phyloP scores from a whole-genome alignment of 2,113 vertebrate species.

The Gyps fulvus region DNA sequence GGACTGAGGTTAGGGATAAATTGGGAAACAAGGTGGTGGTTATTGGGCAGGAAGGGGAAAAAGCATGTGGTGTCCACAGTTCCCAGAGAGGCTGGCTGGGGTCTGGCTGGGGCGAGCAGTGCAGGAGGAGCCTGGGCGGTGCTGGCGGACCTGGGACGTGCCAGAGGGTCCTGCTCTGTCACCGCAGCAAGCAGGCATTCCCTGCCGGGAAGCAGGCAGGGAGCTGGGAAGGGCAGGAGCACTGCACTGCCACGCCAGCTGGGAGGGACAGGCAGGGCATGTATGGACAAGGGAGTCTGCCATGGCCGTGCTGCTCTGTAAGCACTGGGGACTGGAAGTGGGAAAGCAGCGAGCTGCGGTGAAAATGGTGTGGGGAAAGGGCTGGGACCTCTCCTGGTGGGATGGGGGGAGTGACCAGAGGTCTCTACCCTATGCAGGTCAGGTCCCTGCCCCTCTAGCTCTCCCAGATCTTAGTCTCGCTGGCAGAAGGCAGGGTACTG shows the following conservation, averaged over 20 bases:
- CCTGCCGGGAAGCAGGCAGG: background rate
- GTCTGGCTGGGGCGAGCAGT: rapidly evolving
- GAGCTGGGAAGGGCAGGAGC: background rate
- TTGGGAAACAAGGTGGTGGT: background rate
- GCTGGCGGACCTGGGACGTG: rapidly evolving
- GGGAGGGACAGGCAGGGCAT: background rate
- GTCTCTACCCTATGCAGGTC: background rate
- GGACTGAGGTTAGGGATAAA: background rate
- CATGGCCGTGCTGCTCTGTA: background rate
- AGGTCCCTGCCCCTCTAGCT: background rate
- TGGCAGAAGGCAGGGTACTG: background rate
- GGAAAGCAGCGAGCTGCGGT: background rate
- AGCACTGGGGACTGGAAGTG: background rate
- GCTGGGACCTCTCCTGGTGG: background rate
- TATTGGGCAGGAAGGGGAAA: background rate
- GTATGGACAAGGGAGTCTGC: background rate
- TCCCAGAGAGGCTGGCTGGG: background rate
- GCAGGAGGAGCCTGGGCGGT: background rate
- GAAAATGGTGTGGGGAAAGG: background rate
- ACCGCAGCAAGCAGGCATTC: background rate
- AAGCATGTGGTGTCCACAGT: background rate
- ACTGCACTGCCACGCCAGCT: background rate
- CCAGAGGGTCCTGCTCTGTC: background rate
- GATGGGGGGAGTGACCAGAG: background rate
- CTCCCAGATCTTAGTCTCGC: background rate